Evolutionary conservation across 2,113 vertebrate species (phyloP), one percentile per base, ranked within the genome.

Genomic region (Erpornis zantholeuca): DNA sequence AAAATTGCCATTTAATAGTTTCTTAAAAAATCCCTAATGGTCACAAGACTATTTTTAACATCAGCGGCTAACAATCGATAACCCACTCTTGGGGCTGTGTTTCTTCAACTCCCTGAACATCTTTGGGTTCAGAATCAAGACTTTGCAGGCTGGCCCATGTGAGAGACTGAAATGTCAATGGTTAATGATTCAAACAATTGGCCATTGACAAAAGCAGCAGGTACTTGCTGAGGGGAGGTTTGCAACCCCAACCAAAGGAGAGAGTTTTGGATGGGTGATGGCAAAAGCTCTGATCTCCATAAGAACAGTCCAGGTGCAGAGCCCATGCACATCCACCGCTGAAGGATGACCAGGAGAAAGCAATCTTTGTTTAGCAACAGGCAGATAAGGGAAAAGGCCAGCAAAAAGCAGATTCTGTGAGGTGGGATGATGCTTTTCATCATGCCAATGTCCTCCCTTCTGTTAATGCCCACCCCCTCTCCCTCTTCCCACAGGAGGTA

Each of bases 251-350:
- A 2, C 2, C 10, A 38, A 66, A 38, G 28, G 44, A 2, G 4
- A 52, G 23, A 44, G 11, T 38, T 75, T 75, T 29, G 24, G 6
- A 9, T n/a, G 23, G 2, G 2, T 66, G 19, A 9, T 66, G 38
- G 33, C 15, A 28, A 52, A 73, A 66, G 10, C 3, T 45, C 45
- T 42, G 40, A 19, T 15, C 9, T 21, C 17, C 17, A 12, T 35
- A 25, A 35, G 49, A 77, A 8, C 17, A 60, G 17, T 7, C 11
- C 14, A 27, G 27, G 33, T 36, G 10, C 17, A 69, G 22, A 44
- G 11, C 7, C 22, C 0, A 0, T 52, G 10, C 0, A 0, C 8
- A 59, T 42, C 31, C 12, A 44, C 8, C 22, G 27, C 15, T 0
- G 0, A 9, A 57, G 31, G 10, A 33, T 8, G 27, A 33, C 22